Conservation (phyloP, 2,797 vertebrate genomes). For the Hippopotamyrus pictus region DNA sequence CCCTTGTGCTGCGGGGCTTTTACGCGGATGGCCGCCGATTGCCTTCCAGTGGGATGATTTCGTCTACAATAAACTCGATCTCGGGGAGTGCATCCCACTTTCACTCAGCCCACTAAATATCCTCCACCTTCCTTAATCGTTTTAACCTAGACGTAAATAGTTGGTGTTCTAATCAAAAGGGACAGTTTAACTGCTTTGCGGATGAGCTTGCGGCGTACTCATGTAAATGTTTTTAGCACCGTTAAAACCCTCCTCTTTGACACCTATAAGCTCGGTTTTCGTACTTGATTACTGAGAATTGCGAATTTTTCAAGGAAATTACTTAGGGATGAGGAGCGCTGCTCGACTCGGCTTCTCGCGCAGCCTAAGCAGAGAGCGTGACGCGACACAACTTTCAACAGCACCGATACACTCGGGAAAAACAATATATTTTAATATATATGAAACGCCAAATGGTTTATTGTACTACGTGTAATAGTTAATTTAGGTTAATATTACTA, state of each 20-base stretch:
- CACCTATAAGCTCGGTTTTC: slow-evolving; percentile 1
- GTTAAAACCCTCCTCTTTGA: slow-evolving; percentile 7
- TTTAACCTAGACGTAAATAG: slow-evolving; percentile 9
- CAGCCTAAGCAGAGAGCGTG: neutral
- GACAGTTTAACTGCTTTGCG: slow-evolving; percentile 6
- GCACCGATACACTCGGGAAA: neutral
- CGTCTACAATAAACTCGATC: neutral
- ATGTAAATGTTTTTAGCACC: slow-evolving; percentile 19
- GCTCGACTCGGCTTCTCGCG: neutral
- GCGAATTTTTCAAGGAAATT: slow-evolving; percentile 13
- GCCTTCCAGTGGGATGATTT: neutral
- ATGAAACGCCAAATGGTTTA: neutral
- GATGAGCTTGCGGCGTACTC: slow-evolving; percentile 16
- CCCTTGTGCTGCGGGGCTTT: neutral
- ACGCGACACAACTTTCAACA: neutral
- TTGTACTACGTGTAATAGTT: neutral
- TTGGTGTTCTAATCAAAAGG: neutral
- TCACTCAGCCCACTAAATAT: neutral
- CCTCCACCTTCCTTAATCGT: neutral
- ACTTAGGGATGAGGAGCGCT: slow-evolving; percentile 1
- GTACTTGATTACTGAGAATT: neutral
- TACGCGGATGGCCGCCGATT: neutral
- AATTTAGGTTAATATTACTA: neutral
- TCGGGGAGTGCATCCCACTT: neutral
- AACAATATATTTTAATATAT: neutral